These are phyloP conservation scores for Romanogobio albipinnatus DNA, from an alignment of 2,113 vertebrate species.

Conservation along the genomic window DNA sequence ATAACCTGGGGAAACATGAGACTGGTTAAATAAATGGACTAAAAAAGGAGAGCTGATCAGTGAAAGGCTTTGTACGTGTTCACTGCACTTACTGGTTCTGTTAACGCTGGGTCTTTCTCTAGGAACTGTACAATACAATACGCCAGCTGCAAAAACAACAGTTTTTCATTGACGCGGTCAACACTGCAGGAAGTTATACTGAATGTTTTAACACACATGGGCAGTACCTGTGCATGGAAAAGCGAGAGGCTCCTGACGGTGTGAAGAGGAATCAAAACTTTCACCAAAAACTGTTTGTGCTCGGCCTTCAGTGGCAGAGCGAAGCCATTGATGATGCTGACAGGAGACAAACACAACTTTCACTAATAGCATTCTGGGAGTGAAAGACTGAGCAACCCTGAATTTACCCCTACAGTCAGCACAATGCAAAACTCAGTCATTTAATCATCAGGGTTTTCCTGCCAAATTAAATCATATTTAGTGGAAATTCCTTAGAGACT, in stretches of 20 bases:
- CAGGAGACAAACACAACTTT: background rate
- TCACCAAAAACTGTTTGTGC: slow-evolving; percentile 99
- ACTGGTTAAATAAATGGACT: background rate
- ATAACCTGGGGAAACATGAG: slow-evolving; percentile 82
- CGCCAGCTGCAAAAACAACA: slow-evolving; percentile 83
- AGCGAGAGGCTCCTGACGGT: slow-evolving; percentile 98
- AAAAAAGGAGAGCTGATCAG: background rate
- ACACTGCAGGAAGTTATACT: background rate
- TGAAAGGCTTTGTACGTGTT: background rate
- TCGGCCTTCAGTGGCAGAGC: slow-evolving; percentile 98
- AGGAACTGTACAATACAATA: slow-evolving; percentile 99
- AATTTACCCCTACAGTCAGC: background rate
- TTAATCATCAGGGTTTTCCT: background rate
- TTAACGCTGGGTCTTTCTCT: slow-evolving; percentile 99
- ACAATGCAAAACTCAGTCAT: background rate
- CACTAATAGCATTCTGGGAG: background rate
- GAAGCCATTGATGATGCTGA: slow-evolving; percentile 99
- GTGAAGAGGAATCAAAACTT: slow-evolving; percentile 98
- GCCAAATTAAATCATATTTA: background rate
- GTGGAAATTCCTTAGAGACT: background rate
- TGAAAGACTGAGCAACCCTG: background rate
- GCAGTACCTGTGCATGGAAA: slow-evolving; percentile 95
- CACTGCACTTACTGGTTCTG: slow-evolving; percentile 87
- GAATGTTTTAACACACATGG: background rate
- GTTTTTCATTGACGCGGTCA: background rate